Base-by-base conservation (phyloP, 2,888 invertebrate genomes). In the Aphrophora alni region DNA sequence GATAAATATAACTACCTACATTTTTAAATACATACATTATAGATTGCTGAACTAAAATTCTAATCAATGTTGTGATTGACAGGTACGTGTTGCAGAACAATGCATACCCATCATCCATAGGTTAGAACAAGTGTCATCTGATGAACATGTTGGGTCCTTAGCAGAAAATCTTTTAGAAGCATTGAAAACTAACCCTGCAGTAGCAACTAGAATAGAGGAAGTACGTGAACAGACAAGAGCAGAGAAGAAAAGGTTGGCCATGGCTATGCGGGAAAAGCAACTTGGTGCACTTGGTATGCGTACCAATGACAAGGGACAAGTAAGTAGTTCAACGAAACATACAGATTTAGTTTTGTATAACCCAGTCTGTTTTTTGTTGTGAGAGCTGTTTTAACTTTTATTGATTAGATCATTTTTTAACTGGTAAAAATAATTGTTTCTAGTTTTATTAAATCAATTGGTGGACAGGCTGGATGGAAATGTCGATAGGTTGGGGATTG, bases 211-310 rank as follows among this genome's bases (percentile, higher is more conserved):
- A 86, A 98, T 99, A 83, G 97, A 98, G 86, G 95, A 97, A 87
- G 97, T 97, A 0, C 92, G 99, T 0, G 95, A 97, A 85, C 97
- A 97, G 87, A 99, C 99, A 0, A 92, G 97, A 84, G 93, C 97
- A 86, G 98, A 99, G 88, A 99, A 99, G 92, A 98, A 99, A 88
- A 93, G 98, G 0, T 90, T 99, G 78, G 99, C 99, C 0, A 99
- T 99, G 99, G 98, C 98, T 0, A 98, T 98, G 90, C 92, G 99
- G 74, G 97, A 98, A 88, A 97, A 98, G 85, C 98, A 99, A 87
- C 90, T 99, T 26, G 97, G 97, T 82, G 97, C 97, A 25, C 90
- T 99, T 80, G 98, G 98, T 80, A 97, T 97, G 94, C 92, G 97
- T 86, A 97, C 98, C 1, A 98, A 98, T 89, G 98, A 98, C 87